phyloP scores from a whole-genome alignment of 2,797 vertebrate species.

The Cyclopterus lumpus region DNA sequence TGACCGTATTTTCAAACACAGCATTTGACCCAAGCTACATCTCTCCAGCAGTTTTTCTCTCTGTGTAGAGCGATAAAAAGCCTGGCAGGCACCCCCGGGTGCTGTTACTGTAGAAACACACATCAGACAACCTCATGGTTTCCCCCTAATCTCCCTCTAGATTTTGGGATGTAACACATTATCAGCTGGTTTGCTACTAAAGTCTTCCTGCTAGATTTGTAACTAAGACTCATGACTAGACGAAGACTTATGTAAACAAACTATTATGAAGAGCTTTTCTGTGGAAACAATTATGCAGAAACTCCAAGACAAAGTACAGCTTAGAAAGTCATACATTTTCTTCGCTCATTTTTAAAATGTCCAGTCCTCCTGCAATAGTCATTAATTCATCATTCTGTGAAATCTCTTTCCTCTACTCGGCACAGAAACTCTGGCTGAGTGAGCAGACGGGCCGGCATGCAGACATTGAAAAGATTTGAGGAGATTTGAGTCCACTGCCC shows the following conservation, averaged over 20 bases:
- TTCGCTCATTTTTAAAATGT: not conserved
- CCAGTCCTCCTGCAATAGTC: not conserved
- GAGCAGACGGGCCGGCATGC: slow-evolving; percentile 26
- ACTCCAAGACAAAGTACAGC: not conserved
- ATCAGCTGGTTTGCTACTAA: slow-evolving; percentile 47
- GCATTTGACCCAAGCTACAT: not conserved
- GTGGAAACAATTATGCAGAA: slow-evolving; percentile 26
- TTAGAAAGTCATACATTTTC: slow-evolving; percentile 15
- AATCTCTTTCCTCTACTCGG: not conserved
- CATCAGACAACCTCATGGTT: slow-evolving; percentile 14
- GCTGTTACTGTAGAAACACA: slow-evolving; percentile 17
- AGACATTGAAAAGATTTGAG: slow-evolving; percentile 18
- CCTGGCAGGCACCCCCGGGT: slow-evolving; percentile 1
- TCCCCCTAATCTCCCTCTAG: slow-evolving; percentile 11
- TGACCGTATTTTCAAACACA: slow-evolving; percentile 11
- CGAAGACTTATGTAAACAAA: slow-evolving; percentile 26
- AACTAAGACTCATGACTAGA: not conserved
- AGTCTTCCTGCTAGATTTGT: slow-evolving; percentile 22
- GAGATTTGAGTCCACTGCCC: slow-evolving; percentile 29
- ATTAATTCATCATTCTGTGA: slow-evolving; percentile 9
- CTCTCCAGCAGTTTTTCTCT: slow-evolving; percentile 6
- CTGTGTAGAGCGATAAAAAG: slow-evolving; percentile 23
- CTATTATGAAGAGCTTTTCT: slow-evolving; percentile 18
- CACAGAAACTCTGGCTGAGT: slow-evolving; percentile 1
- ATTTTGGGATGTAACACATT: slow-evolving; percentile 25